These are phyloP conservation scores for Drosophila borborema DNA, from an alignment of 2,888 invertebrate species.

Conservation along the genomic window DNA sequence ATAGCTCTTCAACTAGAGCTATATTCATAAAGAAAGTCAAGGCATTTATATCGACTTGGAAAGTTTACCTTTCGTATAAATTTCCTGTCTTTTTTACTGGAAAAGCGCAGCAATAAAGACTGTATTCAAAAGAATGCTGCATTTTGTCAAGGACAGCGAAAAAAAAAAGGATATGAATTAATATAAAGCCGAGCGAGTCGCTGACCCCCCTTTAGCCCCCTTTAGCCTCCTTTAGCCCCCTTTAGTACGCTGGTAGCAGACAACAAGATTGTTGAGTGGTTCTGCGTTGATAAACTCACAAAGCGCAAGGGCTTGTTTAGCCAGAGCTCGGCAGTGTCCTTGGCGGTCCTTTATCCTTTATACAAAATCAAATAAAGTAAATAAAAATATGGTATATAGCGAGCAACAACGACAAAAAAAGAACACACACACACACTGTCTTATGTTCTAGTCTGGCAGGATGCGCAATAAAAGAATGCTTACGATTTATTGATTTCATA, in stretches of 20 bases:
- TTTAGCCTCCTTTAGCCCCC: too few species aligned
- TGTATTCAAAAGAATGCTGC: conserved; percentile 25
- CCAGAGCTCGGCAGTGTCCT: conserved; percentile 11
- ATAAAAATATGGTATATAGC: conserved; percentile 50
- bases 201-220: background rate
- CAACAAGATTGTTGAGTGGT: conserved; percentile 75
- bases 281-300: conserved; percentile 74
- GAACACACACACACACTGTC: conserved; percentile 15
- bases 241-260: conserved; percentile 51
- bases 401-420: background rate
- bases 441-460: conserved; percentile 40
- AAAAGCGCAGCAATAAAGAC: conserved; percentile 28
- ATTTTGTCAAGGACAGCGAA: conserved; percentile 38
- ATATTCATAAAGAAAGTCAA: conserved; percentile 5
- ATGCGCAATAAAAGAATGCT: conserved; percentile 61
- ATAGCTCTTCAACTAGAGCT: background rate
- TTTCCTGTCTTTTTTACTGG: conserved; percentile 3
- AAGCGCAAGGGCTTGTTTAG: conserved; percentile 55
- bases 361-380: conserved; percentile 70
- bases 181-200: conserved; percentile 35
- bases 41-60: conserved; percentile 14
- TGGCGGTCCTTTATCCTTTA: conserved; percentile 63
- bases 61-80: conserved; percentile 9
- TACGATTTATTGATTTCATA: conserved; percentile 77
- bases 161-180: conserved; percentile 43